These are phyloP conservation scores for Heterocephalus glaber DNA, from an alignment of 2,113 vertebrate genomes.

Conservation along the genomic window DNA sequence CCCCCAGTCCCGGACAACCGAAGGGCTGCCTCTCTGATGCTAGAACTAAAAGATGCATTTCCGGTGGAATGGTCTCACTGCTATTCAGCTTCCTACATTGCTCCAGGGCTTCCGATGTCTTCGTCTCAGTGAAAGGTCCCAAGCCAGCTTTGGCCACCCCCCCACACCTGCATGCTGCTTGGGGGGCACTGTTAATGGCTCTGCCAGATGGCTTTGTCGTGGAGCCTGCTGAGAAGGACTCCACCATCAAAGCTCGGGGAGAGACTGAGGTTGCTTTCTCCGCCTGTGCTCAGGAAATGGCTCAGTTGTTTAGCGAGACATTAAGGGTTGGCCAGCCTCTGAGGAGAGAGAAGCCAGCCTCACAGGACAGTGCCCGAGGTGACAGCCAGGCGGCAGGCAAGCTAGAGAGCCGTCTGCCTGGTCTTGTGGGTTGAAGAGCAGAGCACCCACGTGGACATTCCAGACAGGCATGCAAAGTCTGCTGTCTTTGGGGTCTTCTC, in stretches of 20 bases:
- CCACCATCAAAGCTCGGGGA: background rate
- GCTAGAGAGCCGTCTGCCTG: background rate
- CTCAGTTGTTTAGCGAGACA: background rate
- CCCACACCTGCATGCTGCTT: background rate
- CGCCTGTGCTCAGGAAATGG: background rate
- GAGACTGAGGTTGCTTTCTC: background rate
- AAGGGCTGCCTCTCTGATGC: background rate
- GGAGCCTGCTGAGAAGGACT: background rate
- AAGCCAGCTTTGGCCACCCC: slow-evolving; percentile 10
- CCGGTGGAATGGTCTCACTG: background rate
- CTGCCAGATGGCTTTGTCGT: slow-evolving; percentile 33
- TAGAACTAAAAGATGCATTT: background rate
- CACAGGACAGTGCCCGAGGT: background rate
- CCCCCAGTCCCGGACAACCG: too few species aligned
- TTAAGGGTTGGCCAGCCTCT: background rate
- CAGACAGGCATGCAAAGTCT: background rate
- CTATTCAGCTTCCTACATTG: background rate
- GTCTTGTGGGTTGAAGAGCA: background rate
- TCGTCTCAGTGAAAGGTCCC: slow-evolving; percentile 25
- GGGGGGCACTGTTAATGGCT: background rate
- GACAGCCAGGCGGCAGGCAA: background rate
- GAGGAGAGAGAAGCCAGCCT: background rate
- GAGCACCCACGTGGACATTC: background rate
- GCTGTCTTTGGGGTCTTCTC: background rate
- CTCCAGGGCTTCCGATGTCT: background rate